Evolutionary conservation across 2,797 vertebrate genomes (phyloP), one percentile per base, ranked within the genome.

Genomic region (Xiphorhynchus erythropygius): DNA sequence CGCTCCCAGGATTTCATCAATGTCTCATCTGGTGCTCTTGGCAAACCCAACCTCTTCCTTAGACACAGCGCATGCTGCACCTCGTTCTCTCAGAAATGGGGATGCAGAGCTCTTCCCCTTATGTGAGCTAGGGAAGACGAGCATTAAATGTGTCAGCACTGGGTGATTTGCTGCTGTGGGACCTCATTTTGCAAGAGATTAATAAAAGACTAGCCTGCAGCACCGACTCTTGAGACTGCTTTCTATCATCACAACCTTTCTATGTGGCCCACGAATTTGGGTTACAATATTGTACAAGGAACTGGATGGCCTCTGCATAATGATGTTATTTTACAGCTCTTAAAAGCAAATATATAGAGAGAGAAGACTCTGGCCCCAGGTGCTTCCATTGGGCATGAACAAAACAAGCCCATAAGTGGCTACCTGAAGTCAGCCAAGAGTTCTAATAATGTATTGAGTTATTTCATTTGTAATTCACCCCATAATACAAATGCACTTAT

Each of bases 1-100:
- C 85, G 86, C 60, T 96, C 91, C 88, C 93, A 97, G 90, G 93
- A 95, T 94, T 95, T 89, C 74, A 73, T 85, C 93, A 84, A 95
- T 95, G 78, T 95, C 94, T 95, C 89, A 93, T 55, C 95, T 96
- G 94, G 95, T 96, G 95, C 92, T 96, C 92, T 97, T 97, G 95
- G 96, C 92, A 96, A 94, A 93, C 81, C 93, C 81, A 89, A 55
- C 73, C 90, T 95, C 94, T 93, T 96, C 94, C 92, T 94, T 95
- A 91, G 86, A 96, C 90, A 39, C 94, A 89, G 93, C 0, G 23
- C 86, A 60, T 44, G 78, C 93, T 92, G 85, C 73, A 90, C 94
- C 96, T 96, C 93, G 0, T 63, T 94, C 89, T 89, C 91, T 74
- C 86, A 82, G 92, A 93, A 86, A 93, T 53, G 89, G 95, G 93